phyloP scores from a whole-genome alignment of 2,888 invertebrate species.

The Liposcelis brunnea region DNA sequence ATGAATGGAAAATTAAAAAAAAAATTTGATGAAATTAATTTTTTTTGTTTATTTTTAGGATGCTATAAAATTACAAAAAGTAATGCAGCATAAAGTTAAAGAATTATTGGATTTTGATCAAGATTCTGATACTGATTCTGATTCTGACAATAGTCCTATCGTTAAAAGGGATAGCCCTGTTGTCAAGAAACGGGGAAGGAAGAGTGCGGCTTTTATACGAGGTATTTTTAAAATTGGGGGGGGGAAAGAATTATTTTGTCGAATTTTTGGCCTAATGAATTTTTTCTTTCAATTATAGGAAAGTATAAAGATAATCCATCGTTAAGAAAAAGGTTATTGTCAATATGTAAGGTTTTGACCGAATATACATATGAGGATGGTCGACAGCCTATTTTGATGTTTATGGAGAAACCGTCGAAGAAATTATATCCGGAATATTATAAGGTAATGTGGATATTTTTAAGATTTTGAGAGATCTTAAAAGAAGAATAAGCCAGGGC shows the following conservation, averaged over 20 bases:
- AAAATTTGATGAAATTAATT: background rate
- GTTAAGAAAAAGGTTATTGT: conserved; percentile 61
- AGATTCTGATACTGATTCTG: conserved; percentile 34
- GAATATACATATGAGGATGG: conserved; percentile 59
- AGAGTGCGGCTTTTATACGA: conserved; percentile 14
- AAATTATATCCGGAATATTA: conserved; percentile 93
- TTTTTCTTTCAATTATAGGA: too few species aligned
- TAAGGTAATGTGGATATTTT: conserved; percentile 14
- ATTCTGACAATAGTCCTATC: conserved; percentile 21
- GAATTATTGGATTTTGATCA: conserved; percentile 49
- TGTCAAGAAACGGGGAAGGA: conserved; percentile 22
- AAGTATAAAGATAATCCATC: conserved; percentile 31
- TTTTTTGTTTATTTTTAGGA: conserved; percentile 32
- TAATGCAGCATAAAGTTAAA: conserved; percentile 65
- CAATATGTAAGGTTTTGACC: conserved; percentile 56
- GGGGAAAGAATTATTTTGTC: too few species aligned
- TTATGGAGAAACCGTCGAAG: conserved; percentile 92
- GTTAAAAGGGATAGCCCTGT: conserved; percentile 17
- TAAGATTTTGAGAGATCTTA: too few species aligned
- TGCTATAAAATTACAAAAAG: conserved; percentile 66
- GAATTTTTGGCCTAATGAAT: too few species aligned
- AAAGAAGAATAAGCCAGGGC: too few species aligned
- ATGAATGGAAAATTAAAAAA: background rate
- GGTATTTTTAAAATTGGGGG: background rate
- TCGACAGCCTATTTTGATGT: conserved; percentile 73